Evolutionary conservation across 2,888 invertebrate species (phyloP).

Genomic region (Polyommatus iphigenia): DNA sequence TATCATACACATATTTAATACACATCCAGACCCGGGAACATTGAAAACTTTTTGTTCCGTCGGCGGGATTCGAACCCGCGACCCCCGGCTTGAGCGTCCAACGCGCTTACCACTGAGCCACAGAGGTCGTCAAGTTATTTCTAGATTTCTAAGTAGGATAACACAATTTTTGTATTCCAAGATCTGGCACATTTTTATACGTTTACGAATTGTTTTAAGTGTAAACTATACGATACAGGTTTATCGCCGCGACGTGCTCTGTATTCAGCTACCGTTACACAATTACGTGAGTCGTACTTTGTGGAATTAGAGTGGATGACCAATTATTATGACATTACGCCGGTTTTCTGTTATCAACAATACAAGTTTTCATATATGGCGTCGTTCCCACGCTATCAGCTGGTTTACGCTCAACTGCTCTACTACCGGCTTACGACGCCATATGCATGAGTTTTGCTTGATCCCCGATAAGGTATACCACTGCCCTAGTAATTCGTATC

Average conservation of each 20-base stretch:
- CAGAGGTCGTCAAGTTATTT: too few relatives aligned
- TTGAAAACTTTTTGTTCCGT: too few relatives aligned
- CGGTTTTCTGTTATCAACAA: constrained; percentile 26
- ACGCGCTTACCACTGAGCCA: too few relatives aligned
- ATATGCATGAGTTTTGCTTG: constrained; percentile 45
- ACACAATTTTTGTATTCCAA: neutral
- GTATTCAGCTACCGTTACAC: constrained; percentile 7
- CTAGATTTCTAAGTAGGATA: neutral
- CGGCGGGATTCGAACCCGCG: too few relatives aligned
- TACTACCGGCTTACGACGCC: constrained; percentile 56
- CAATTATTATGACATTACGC: constrained; percentile 21
- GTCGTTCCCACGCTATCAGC: constrained; percentile 74
- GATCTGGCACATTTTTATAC: neutral
- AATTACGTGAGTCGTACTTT: neutral
- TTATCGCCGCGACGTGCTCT: constrained; percentile 4
- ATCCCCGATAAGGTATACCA: constrained; percentile 43
- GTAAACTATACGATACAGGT: neutral
- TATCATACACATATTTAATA: too few relatives aligned
- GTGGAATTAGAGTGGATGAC: neutral
- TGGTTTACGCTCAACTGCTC: constrained; percentile 67
- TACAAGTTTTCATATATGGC: constrained; percentile 45
- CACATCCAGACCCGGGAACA: too few relatives aligned
- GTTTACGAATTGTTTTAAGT: neutral
- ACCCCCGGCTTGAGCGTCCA: too few relatives aligned
- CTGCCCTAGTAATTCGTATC: constrained; percentile 20